Conservation (phyloP, 1,140 invertebrate species). For the Campoletis sonorensis region DNA sequence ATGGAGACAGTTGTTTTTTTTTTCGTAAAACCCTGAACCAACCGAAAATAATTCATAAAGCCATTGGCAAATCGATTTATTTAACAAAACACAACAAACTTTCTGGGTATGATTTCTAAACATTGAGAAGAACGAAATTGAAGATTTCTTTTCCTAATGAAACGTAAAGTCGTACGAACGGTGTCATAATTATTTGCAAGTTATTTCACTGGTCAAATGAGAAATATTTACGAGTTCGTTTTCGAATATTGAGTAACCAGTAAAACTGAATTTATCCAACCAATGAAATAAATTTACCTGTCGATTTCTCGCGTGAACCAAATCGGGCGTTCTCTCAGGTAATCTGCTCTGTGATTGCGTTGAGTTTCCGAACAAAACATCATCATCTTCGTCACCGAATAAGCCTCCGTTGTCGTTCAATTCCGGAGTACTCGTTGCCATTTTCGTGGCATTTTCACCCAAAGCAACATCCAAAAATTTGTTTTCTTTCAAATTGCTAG, state of each 20-base stretch:
- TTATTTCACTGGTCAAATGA: too few relatives aligned
- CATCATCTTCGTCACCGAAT: conserved; percentile 65
- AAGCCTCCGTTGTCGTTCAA: conserved; percentile 56
- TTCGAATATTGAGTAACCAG: neutral
- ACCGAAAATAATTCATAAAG: too few relatives aligned
- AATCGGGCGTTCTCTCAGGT: conserved; percentile 54
- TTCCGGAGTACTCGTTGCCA: conserved; percentile 64
- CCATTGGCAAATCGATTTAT: too few relatives aligned
- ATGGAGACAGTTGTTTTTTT: neutral
- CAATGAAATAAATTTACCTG: conserved; percentile 50
- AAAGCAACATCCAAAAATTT: conserved; percentile 17
- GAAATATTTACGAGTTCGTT: too few relatives aligned
- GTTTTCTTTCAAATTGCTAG: conserved; percentile 13
- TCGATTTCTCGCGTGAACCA: conserved; percentile 51
- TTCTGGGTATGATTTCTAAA: too few relatives aligned
- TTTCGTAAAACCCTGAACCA: too few relatives aligned
- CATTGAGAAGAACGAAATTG: too few relatives aligned
- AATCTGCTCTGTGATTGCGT: conserved; percentile 46
- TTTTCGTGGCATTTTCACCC: conserved; percentile 24
- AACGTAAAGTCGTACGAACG: too few relatives aligned
- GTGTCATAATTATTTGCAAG: too few relatives aligned
- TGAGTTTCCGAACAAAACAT: conserved; percentile 60
- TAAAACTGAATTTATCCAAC: neutral
- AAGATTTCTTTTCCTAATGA: too few relatives aligned
- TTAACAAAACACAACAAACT: too few relatives aligned